Evolutionary conservation across 2,797 vertebrate species (phyloP).

Genomic region (Melanotaenia maccullochi): DNA sequence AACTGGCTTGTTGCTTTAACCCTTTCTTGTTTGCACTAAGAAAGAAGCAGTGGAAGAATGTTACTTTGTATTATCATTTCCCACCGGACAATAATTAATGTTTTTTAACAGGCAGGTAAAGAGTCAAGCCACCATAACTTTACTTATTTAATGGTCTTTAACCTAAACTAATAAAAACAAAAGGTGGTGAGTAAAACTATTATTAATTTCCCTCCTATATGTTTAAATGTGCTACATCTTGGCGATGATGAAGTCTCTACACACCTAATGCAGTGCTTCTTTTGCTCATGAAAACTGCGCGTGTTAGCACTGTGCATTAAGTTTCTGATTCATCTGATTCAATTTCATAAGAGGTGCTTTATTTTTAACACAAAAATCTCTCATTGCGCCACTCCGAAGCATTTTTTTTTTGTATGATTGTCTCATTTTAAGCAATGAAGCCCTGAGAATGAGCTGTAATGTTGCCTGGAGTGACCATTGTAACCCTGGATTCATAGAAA

Average conservation of each 20-base stretch:
- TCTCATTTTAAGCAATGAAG: conserved; percentile 59
- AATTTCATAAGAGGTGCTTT: conserved; percentile 9
- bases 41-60: background rate
- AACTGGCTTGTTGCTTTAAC: conserved; percentile 12
- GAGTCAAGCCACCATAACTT: background rate
- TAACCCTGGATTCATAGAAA: conserved; percentile 66
- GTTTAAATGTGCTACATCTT: conserved; percentile 44
- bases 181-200: background rate
- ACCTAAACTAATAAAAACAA: conserved; percentile 1
- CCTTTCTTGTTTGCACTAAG: too few species aligned
- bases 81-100: background rate
- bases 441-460: conserved; percentile 54
- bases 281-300: background rate
- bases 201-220: conserved; percentile 18
- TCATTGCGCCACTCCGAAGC: conserved; percentile 25
- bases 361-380: conserved; percentile 21
- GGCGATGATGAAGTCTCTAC: conserved; percentile 22
- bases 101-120: background rate
- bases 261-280: conserved; percentile 19
- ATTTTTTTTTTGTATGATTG: conserved; percentile 52
- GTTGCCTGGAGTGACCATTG: conserved; percentile 58
- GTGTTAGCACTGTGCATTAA: conserved; percentile 8
- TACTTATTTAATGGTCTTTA: conserved; percentile 8
- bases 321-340: conserved; percentile 20
- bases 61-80: background rate